Base-by-base conservation (phyloP, 1,140 invertebrate genomes). In the Neomicropteryx cornuta region DNA sequence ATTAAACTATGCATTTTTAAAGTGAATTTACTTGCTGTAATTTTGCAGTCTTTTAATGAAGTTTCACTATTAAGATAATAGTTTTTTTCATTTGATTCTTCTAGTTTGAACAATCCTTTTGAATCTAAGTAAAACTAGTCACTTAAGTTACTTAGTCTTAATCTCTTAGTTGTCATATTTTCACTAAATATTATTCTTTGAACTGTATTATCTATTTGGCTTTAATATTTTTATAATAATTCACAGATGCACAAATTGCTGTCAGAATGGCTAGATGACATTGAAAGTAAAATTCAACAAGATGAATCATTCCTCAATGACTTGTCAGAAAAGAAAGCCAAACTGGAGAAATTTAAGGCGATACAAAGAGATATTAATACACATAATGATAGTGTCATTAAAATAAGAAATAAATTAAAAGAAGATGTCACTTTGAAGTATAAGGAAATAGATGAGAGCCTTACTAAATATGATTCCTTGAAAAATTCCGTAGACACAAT, bases 321-420 rank as follows among this genome's bases (percentile, higher is more conserved):
- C 58, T 64, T 94, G 6, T 84, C 84, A 41, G 91, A 95, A 51
- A 95, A 94, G 63, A 83, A 87, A 42, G 82, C 87, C 3, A 76
- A 83, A 14, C 49, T 90, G 3, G 87, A 92, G 52, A 91, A 90
- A 55, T 85, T 84, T 51, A 79, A 75, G 46, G 76, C 76, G 0
- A 71, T 89, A 23, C 76, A 80, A 41, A 72, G 81, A 33, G 87
- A 92, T 50, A 80, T 90, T 35, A 70, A 75, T 30, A 73, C 76
- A 4, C 85, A 92, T 35, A 73, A 65, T 27, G 84, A 89, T 41
- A 69, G 79, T 4, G 71, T 86, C 1, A 80, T 84, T 36, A 79
- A 80, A 52, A 60, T 88, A 3, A 81, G 81, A 47, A 55, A 62
- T 28, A 76, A 78, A 36, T 49, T 86, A 1, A 53, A 61, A 20